Evolutionary conservation across 2,113 vertebrate species (phyloP), one percentile per base, ranked within the genome.

Genomic region (Myxocyprinus asiaticus): DNA sequence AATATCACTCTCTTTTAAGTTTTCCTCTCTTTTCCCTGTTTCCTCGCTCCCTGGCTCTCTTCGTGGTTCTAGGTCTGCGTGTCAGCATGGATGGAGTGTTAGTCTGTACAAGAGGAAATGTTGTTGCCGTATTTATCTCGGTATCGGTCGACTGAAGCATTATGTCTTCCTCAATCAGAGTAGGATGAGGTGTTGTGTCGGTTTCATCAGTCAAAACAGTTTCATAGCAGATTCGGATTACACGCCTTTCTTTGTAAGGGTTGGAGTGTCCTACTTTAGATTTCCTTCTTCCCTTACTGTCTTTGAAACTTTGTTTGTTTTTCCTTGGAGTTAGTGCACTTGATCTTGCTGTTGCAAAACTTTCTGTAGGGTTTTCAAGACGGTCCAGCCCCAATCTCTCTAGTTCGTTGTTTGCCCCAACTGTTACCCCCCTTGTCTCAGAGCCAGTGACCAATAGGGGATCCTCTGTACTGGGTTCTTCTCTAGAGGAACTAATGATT

Each of bases 11-110:
- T 55, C 9, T 42, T 12, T 65, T 76, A 43, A 17, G 6, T 84
- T 90, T 90, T 83, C 85, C 88, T 77, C 79, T 85, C 77, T 86
- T 91, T 83, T 89, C 90, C 75, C 82, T 74, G n/a, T 15, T 81
- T 76, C 86, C 84, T 44, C 90, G 88, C 43, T 80, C 78, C 74
- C 53, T 79, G 7, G 17, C 84, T 82, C 74, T 89, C 67, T 67
- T 78, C 5, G 3, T 5, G 12, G 86, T 71, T 7, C 85, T 88
- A 43, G 85, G 55, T 74, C 86, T 85, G 50, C 88, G 69, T 0
- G 87, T 87, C 64, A 84, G 85, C 64, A 83, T 65, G 5, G 58
- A 0, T 0, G 67, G 77, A 43, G 71, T 33, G 5, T 67, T 51
- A 17, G 78, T 77, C 77, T 87, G 85, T 47, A 70, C 70, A 17